phyloP scores from a whole-genome alignment of 2,888 invertebrate species.

The Yponomeuta cagnagella region DNA sequence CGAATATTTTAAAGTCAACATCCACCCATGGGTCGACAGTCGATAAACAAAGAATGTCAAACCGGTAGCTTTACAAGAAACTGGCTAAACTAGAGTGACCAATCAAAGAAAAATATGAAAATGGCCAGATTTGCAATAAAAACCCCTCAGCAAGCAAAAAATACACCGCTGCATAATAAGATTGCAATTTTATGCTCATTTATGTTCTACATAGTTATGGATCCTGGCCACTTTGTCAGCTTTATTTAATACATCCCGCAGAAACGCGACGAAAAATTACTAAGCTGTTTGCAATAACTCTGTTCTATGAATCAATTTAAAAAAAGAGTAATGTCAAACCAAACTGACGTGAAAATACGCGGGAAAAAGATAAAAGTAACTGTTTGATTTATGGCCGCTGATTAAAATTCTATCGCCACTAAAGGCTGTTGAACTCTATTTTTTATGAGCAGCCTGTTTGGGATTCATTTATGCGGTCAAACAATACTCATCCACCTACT shows the following conservation, averaged over 20 bases:
- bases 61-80: constrained; percentile 51
- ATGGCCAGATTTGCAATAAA: constrained; percentile 1
- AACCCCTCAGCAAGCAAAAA: not conserved
- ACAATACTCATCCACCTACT: not conserved
- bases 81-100: constrained; percentile 51
- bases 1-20: not conserved
- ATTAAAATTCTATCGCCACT: constrained; percentile 13
- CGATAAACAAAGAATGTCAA: constrained; percentile 44
- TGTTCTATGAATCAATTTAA: not conserved
- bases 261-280: not conserved
- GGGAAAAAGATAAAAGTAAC: constrained; percentile 6
- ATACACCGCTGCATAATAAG: constrained; percentile 5
- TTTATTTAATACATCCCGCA: not conserved
- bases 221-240: not conserved
- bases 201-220: not conserved
- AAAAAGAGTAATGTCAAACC: not conserved
- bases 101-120: constrained; percentile 39
- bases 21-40: not conserved
- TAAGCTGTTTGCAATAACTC: not conserved
- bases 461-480: constrained; percentile 3
- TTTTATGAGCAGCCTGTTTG: constrained; percentile 11
- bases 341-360: not conserved
- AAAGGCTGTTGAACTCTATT: constrained; percentile 14
- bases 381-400: constrained; percentile 13
- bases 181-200: constrained; percentile 7